phyloP scores from a whole-genome alignment of 2,113 vertebrate genomes.

The Malaclemys terrapin region DNA sequence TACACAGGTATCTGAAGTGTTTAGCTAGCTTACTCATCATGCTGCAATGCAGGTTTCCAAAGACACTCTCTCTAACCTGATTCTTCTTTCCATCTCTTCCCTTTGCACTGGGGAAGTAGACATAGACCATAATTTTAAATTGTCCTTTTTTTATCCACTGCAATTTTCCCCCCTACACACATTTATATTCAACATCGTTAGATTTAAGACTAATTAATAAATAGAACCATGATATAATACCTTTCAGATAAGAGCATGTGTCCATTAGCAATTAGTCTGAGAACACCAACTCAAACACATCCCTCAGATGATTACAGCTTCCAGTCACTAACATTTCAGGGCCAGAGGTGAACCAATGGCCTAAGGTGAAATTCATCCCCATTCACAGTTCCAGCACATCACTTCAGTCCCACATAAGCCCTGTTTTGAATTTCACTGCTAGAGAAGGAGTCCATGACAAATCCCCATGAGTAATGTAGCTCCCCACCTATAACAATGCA shows the following conservation, averaged over 20 bases:
- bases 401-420: background rate
- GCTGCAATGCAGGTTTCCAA: slow-evolving; percentile 73
- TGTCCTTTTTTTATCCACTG: fast-evolving
- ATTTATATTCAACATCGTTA: background rate
- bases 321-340: background rate
- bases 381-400: background rate
- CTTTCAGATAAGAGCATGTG: background rate
- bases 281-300: background rate
- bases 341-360: background rate
- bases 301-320: background rate
- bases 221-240: background rate
- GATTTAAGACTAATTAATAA: background rate
- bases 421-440: background rate
- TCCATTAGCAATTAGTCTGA: background rate
- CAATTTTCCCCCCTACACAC: too few relatives aligned
- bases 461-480: background rate
- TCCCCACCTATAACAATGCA: background rate
- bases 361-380: background rate
- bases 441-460: background rate
- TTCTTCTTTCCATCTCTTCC: slow-evolving; percentile 40
- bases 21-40: slow-evolving; percentile 60
- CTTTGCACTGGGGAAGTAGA: background rate
- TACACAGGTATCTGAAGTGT: slow-evolving; percentile 60
- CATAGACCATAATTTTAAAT: background rate
- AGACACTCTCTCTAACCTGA: slow-evolving; percentile 48